phyloP scores from a whole-genome alignment of 2,797 vertebrate species.

The Megalops cyprinoides region DNA sequence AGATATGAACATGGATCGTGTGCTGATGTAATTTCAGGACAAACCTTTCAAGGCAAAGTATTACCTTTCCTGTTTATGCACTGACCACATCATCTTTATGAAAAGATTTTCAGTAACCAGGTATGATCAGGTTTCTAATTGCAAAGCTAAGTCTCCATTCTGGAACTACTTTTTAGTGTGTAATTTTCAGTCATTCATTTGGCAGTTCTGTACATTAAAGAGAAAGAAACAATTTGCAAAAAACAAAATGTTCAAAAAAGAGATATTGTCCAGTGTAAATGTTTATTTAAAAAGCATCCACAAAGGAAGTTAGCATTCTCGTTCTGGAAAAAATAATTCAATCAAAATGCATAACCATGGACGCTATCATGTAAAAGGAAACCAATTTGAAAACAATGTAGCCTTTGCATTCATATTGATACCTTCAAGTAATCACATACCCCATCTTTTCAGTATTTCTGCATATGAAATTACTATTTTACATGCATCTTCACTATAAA shows the following conservation, averaged over 20 bases:
- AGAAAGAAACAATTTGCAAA: constrained; percentile 60
- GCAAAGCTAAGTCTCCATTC: constrained; percentile 68
- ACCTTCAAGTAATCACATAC: not conserved
- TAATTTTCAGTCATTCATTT: too few relatives aligned
- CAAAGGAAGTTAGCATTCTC: constrained; percentile 19
- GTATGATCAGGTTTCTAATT: constrained; percentile 24
- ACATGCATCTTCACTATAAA: too few relatives aligned
- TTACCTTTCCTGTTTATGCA: constrained; percentile 30
- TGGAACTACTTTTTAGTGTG: constrained; percentile 68
- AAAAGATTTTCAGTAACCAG: constrained; percentile 24
- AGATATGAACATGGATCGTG: constrained; percentile 36
- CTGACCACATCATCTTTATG: not conserved
- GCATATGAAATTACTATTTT: too few relatives aligned
- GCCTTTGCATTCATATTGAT: not conserved
- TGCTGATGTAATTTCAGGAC: constrained; percentile 36
- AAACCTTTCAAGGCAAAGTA: constrained; percentile 34
- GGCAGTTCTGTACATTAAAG: constrained; percentile 69
- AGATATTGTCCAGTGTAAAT: not conserved
- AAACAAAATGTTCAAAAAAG: constrained; percentile 62
- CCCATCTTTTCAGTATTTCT: too few relatives aligned
- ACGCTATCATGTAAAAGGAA: constrained; percentile 46
- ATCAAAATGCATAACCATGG: constrained; percentile 48
- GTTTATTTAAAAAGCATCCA: constrained; percentile 27
- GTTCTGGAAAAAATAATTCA: constrained; percentile 47
- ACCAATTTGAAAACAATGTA: not conserved